phyloP scores from a whole-genome alignment of 2,888 invertebrate genomes.

The Agrenia bidenticulata region DNA sequence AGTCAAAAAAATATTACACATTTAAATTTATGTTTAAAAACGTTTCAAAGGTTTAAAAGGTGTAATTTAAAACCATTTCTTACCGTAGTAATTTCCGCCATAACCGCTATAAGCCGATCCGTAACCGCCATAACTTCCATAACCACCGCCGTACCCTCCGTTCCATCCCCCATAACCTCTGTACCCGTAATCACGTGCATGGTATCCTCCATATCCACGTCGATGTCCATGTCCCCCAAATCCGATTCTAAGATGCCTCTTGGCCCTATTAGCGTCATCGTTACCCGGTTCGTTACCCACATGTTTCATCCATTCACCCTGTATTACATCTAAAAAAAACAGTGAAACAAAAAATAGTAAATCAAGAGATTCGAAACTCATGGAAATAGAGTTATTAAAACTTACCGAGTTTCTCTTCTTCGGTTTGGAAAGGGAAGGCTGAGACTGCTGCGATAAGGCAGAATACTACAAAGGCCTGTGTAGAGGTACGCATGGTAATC shows the following conservation, averaged over 20 bases:
- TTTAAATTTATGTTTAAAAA: no score
- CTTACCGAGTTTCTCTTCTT: conserved; percentile 23
- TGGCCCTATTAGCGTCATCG: conserved; percentile 15
- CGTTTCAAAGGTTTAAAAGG: no score
- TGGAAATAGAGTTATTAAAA: conserved; percentile 1
- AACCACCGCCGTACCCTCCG: conserved; percentile 17
- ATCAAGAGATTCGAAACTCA: not conserved
- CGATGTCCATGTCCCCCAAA: not conserved
- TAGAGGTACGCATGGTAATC: conserved; percentile 23
- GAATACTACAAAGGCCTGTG: conserved; percentile 19
- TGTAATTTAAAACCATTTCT: not conserved
- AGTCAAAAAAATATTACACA: no score
- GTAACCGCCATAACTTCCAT: conserved; percentile 15
- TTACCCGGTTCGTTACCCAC: not conserved
- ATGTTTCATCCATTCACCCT: no score
- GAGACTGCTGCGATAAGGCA: conserved; percentile 33
- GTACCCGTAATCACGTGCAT: conserved; percentile 14
- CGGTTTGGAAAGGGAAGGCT: conserved; percentile 19
- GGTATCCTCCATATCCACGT: conserved; percentile 22
- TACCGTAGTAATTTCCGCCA: conserved; percentile 16
- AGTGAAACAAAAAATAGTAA: not conserved
- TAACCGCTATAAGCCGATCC: conserved; percentile 15
- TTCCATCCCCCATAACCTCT: conserved; percentile 13
- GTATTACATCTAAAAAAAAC: no score
- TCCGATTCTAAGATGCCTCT: conserved; percentile 19